phyloP scores from a whole-genome alignment of 2,113 vertebrate species.

The Nannobrachium achirus region DNA sequence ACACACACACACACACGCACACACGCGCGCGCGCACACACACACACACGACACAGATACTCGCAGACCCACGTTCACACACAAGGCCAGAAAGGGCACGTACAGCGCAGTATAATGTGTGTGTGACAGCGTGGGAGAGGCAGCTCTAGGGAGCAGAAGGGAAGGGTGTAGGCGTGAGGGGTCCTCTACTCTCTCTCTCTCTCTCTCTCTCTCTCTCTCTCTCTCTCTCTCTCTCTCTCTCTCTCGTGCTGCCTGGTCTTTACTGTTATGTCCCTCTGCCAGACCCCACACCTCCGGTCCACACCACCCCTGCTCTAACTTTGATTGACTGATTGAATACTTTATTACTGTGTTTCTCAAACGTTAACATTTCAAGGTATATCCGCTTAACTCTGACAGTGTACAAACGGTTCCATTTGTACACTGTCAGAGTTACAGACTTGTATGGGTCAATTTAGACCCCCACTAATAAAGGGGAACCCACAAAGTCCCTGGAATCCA shows the following conservation, averaged over 20 bases:
- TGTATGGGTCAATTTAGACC: too few relatives aligned
- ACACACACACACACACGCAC: not conserved
- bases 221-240: not conserved
- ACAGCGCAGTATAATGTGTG: not conserved
- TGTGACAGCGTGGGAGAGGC: conserved; percentile 8
- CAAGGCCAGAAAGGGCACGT: not conserved
- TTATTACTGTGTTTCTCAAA: too few relatives aligned
- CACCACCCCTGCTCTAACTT: too few relatives aligned
- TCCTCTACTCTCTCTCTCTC: not conserved
- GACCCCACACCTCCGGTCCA: too few relatives aligned
- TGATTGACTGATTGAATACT: too few relatives aligned
- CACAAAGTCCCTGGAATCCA: too few relatives aligned
- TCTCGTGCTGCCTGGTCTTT: not conserved
- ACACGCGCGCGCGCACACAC: not conserved
- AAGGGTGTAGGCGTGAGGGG: not conserved
- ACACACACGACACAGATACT: not conserved
- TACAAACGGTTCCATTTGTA: too few relatives aligned
- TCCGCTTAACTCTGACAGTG: too few relatives aligned
- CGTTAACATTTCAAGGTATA: too few relatives aligned
- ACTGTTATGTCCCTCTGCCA: too few relatives aligned
- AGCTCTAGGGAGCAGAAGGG: not conserved
- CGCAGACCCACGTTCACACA: not conserved
- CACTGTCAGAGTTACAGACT: too few relatives aligned
- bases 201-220: not conserved
- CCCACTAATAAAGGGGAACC: too few relatives aligned